Evolutionary conservation across 2,888 invertebrate genomes (phyloP).

Genomic region (Seira musarum): DNA sequence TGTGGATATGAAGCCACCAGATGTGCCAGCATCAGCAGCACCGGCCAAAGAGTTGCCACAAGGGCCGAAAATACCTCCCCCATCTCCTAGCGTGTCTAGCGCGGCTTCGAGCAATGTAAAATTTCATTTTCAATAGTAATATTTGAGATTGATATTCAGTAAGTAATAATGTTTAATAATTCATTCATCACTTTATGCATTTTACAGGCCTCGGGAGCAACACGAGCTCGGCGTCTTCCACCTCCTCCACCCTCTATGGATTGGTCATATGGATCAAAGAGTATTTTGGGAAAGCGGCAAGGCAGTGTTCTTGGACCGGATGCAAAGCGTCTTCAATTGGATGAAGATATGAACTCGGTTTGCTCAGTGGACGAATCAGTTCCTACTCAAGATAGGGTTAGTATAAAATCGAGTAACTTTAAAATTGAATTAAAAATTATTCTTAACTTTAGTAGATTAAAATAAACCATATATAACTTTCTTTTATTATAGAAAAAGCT

Average conservation of each 20-base stretch:
- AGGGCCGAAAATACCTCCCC: slow-evolving; percentile 37
- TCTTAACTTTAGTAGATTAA: too few species aligned
- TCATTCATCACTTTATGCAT: background rate
- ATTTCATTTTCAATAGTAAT: too few species aligned
- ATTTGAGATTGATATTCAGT: too few species aligned
- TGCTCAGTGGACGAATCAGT: slow-evolving; percentile 48
- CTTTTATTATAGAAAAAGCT: slow-evolving; percentile 41
- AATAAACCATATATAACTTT: background rate
- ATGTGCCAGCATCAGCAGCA: background rate
- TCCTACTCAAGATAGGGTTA: slow-evolving; percentile 45
- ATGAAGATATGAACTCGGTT: slow-evolving; percentile 44
- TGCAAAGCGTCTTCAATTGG: slow-evolving; percentile 34
- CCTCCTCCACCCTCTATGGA: slow-evolving; percentile 56
- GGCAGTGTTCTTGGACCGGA: slow-evolving; percentile 41
- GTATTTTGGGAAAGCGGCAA: slow-evolving; percentile 51
- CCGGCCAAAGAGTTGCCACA: background rate
- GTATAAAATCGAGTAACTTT: too few species aligned
- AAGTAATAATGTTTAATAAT: background rate
- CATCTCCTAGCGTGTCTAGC: slow-evolving; percentile 37
- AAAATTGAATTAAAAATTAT: too few species aligned
- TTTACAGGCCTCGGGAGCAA: slow-evolving; percentile 40
- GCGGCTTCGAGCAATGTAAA: slow-evolving; percentile 42
- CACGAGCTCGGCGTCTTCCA: slow-evolving; percentile 33
- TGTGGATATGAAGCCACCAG: slow-evolving; percentile 39
- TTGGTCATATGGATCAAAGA: slow-evolving; percentile 50